These are phyloP conservation scores for Willowsia nigromaculata DNA, from an alignment of 2,888 invertebrate species.

Conservation along the genomic window DNA sequence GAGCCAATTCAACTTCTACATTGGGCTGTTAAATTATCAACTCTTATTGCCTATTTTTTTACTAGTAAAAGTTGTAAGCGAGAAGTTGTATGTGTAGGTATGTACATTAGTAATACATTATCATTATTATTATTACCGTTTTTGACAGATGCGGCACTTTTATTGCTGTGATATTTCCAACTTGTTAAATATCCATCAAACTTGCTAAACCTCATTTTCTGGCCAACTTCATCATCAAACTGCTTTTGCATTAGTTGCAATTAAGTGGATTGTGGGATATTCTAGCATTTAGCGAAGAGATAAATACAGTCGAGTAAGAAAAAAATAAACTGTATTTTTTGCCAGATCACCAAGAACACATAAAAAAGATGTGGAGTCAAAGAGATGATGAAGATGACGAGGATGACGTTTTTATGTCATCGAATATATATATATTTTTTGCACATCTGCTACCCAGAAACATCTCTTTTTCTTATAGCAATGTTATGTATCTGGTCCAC, in stretches of 20 bases:
- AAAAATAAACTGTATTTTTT: not conserved
- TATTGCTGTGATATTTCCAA: constrained; percentile 44
- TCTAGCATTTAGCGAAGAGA: too few species aligned
- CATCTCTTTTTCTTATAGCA: not conserved
- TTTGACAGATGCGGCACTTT: constrained; percentile 53
- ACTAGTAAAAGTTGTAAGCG: not conserved
- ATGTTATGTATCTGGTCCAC: not conserved
- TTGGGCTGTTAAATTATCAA: not conserved
- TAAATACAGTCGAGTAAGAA: not conserved
- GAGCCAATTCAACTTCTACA: not conserved
- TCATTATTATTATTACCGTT: constrained; percentile 3
- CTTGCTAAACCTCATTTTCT: constrained; percentile 3
- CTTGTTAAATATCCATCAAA: constrained; percentile 54
- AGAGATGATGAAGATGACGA: constrained; percentile 12
- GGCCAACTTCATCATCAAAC: too few species aligned
- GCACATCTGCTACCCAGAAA: not conserved
- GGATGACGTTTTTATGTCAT: constrained; percentile 15
- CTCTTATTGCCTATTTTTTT: not conserved
- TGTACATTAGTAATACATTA: constrained; percentile 20
- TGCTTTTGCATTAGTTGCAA: constrained; percentile 21
- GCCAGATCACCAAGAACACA: not conserved
- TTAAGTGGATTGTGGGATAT: constrained; percentile 23
- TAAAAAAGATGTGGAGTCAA: not conserved
- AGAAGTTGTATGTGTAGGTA: not conserved
- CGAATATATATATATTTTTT: not conserved